phyloP scores from a whole-genome alignment of 1,140 invertebrate species.

The Drosophila kohkoa region DNA sequence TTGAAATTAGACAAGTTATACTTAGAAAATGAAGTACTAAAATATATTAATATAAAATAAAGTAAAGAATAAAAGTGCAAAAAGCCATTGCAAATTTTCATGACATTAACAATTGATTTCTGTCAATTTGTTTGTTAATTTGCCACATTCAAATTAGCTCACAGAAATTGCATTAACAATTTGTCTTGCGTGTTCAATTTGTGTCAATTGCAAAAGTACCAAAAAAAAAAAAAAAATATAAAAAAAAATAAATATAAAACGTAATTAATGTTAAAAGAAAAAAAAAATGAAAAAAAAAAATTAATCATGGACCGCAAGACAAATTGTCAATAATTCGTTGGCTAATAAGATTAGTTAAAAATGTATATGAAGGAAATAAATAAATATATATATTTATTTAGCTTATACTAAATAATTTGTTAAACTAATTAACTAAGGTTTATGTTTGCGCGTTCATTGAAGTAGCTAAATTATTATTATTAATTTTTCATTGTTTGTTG shows the following conservation, averaged over 20 bases:
- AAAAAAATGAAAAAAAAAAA: background rate
- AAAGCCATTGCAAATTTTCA: conserved; percentile 63
- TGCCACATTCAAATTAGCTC: conserved; percentile 44
- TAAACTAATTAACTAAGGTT: conserved; percentile 73
- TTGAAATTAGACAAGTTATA: conserved; percentile 71
- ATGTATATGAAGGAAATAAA: conserved; percentile 54
- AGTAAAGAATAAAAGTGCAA: conserved; percentile 28
- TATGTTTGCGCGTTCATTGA: conserved; percentile 57
- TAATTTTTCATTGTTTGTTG: conserved; percentile 63
- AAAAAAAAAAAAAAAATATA: conserved; percentile 24
- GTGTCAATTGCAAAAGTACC: conserved; percentile 67
- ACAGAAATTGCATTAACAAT: conserved; percentile 44
- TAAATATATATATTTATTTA: conserved; percentile 56
- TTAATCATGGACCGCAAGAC: conserved; percentile 46
- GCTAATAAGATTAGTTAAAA: conserved; percentile 58
- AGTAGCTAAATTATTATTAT: conserved; percentile 77
- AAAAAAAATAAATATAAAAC: conserved; percentile 2
- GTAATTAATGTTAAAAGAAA: conserved; percentile 4
- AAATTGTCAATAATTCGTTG: conserved; percentile 58
- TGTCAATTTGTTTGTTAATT: conserved; percentile 67
- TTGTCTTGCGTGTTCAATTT: conserved; percentile 74
- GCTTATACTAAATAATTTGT: conserved; percentile 59
- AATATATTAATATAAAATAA: conserved; percentile 22
- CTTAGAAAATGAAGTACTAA: conserved; percentile 39
- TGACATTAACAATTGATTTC: conserved; percentile 58